These are phyloP conservation scores for Isaurus tuberculatus DNA, from an alignment of 92 coral and sea anemone genomes.

Conservation along the genomic window DNA sequence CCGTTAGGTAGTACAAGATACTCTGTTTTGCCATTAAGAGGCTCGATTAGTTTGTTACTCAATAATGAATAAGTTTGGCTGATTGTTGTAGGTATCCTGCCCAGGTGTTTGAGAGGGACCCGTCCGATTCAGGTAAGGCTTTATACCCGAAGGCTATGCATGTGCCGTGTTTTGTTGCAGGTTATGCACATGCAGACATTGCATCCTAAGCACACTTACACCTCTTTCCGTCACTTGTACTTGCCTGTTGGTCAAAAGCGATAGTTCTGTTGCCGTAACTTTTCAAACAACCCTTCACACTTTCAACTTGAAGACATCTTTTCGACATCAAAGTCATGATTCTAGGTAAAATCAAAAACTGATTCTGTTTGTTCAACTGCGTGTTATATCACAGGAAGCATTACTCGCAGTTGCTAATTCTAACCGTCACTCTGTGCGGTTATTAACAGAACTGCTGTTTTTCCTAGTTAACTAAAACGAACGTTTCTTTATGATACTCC, in stretches of 20 bases:
- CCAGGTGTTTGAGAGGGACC: conserved; percentile 93
- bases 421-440: not conserved
- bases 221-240: conserved; percentile 10
- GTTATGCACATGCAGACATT: conserved; percentile 32
- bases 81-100: conserved; percentile 90
- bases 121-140: conserved; percentile 92
- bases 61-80: conserved; percentile 9
- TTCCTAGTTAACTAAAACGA: not conserved
- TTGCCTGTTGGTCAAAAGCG: conserved; percentile 29
- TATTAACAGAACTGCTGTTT: conserved; percentile 23
- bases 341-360: not conserved
- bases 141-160: not conserved
- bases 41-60: not conserved
- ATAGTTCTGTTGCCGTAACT: conserved; percentile 9
- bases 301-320: not conserved
- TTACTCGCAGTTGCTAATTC: not conserved
- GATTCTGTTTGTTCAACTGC: not conserved
- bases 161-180: not conserved
- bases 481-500: conserved; percentile 23
- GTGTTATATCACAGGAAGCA: not conserved
- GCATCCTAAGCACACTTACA: conserved; percentile 26
- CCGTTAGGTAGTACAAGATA: not conserved
- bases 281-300: not conserved
- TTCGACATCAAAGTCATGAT: not conserved
- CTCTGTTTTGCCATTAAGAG: too few species aligned